These are phyloP conservation scores for Pilophorus perplexus DNA, from an alignment of 2,888 invertebrate genomes.

Conservation along the genomic window DNA sequence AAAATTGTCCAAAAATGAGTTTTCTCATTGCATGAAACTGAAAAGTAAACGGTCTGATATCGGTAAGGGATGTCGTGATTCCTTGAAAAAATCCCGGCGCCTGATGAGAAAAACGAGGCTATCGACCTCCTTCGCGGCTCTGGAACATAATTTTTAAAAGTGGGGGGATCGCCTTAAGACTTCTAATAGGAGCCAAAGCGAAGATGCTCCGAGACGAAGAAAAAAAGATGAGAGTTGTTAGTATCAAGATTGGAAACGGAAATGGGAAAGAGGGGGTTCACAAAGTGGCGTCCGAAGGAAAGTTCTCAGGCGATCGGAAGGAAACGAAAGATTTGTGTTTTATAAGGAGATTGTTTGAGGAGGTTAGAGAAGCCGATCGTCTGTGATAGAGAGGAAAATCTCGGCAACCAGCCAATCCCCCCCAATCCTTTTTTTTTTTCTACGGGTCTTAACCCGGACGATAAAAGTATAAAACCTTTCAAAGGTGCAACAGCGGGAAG, in stretches of 20 bases:
- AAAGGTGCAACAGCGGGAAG: too few relatives aligned
- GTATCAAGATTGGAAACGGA: conserved; percentile 21
- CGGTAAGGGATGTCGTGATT: too few relatives aligned
- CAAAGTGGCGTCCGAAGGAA: too few relatives aligned
- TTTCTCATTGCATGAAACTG: too few relatives aligned
- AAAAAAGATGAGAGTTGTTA: conserved; percentile 11
- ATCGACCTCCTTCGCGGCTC: background rate
- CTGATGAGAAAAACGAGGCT: background rate
- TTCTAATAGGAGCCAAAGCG: background rate
- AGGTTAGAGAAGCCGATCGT: background rate
- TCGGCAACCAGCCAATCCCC: conserved; percentile 6
- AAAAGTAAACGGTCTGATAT: too few relatives aligned
- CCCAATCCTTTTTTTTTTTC: too few relatives aligned
- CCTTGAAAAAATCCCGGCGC: too few relatives aligned
- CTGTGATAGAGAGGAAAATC: background rate
- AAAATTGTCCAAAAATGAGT: too few relatives aligned
- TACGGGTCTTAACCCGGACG: too few relatives aligned
- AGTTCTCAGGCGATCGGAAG: conserved; percentile 3
- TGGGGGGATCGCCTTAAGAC: background rate
- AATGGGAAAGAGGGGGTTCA: too few relatives aligned
- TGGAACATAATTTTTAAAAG: background rate
- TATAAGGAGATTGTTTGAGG: conserved; percentile 21
- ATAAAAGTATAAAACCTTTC: too few relatives aligned
- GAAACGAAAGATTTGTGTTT: conserved; percentile 21
- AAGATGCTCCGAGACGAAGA: too few relatives aligned